Conservation (phyloP, 2,113 vertebrate species). For the Cynocephalus volans region DNA sequence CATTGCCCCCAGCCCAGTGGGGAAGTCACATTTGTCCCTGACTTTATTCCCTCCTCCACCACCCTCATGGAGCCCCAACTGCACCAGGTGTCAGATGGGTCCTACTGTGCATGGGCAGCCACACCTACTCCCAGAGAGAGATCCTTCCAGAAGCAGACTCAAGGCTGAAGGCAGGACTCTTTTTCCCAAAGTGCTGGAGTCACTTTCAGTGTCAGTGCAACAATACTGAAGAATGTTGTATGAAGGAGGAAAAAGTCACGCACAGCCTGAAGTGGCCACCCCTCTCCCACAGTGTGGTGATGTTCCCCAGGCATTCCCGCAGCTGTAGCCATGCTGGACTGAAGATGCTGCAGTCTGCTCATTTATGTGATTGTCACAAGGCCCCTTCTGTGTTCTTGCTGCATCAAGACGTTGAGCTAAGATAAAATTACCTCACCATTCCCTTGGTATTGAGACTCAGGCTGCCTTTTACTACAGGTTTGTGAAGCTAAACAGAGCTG, state of each 20-base stretch:
- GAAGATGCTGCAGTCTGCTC: background rate
- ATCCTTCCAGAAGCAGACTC: background rate
- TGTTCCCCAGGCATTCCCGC: background rate
- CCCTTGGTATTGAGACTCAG: background rate
- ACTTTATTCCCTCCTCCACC: background rate
- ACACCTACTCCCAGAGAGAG: background rate
- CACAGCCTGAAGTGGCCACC: background rate
- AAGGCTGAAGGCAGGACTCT: background rate
- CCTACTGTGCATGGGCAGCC: background rate
- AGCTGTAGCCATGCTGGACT: background rate
- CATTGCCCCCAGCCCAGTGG: background rate
- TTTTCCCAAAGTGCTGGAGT: background rate
- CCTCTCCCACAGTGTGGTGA: rapidly evolving
- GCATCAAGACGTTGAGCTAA: background rate
- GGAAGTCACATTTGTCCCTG: background rate
- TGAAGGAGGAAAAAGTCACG: background rate
- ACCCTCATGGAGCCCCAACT: background rate
- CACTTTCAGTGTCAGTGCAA: background rate
- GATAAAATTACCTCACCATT: background rate
- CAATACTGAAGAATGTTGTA: background rate
- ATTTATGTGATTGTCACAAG: background rate
- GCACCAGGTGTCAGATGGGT: background rate
- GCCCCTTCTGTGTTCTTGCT: background rate
- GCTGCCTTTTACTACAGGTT: slow-evolving; percentile 5
- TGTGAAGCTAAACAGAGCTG: background rate